A percentile compares a stretch with the other conserved stretches of the same genome.
These are phyloP conservation scores for Calvadosia cruxmelitensis DNA, from an alignment of 30 jellyfish, hydroid and myxozoan genomes.

Conservation along the genomic window DNA sequence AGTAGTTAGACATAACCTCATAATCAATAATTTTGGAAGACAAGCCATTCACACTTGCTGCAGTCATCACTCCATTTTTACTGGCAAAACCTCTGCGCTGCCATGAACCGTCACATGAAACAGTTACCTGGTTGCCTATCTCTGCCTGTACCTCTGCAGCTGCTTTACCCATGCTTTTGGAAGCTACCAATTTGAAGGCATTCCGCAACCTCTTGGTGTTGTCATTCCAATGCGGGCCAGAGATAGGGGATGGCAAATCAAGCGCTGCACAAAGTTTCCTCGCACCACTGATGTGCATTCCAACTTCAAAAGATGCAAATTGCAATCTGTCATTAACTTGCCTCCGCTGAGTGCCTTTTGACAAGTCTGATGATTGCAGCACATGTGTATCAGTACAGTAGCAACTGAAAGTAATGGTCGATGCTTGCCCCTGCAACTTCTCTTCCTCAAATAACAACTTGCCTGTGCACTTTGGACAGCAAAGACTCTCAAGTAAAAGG, in stretches of 20 bases:
- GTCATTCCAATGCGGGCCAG: slow-evolving; percentile 5
- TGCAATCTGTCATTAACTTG: too few relatives aligned
- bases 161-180: slow-evolving; percentile 8
- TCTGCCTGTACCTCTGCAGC: slow-evolving; percentile 2
- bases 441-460: too few relatives aligned
- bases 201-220: slow-evolving; percentile 4
- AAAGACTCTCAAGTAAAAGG: too few relatives aligned
- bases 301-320: slow-evolving; percentile 13
- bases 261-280: slow-evolving; percentile 8
- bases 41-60: slow-evolving; percentile 24
- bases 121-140: slow-evolving; percentile 11
- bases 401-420: too few relatives aligned
- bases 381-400: too few relatives aligned
- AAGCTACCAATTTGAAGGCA: slow-evolving; percentile 9
- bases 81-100: slow-evolving; percentile 27
- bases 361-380: too few relatives aligned
- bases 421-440: too few relatives aligned
- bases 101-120: slow-evolving; percentile 29
- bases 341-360: too few relatives aligned
- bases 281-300: slow-evolving; percentile 14
- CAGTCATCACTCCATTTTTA: slow-evolving; percentile 20
- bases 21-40: slow-evolving; percentile 10
- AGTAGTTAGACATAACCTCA: slow-evolving; percentile 17
- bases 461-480: too few relatives aligned
- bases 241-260: slow-evolving; percentile 15